A percentile compares a stretch with the other conserved stretches of the same genome.
phyloP scores from a whole-genome alignment of 2,888 invertebrate species.

The Pollenia labialis region DNA sequence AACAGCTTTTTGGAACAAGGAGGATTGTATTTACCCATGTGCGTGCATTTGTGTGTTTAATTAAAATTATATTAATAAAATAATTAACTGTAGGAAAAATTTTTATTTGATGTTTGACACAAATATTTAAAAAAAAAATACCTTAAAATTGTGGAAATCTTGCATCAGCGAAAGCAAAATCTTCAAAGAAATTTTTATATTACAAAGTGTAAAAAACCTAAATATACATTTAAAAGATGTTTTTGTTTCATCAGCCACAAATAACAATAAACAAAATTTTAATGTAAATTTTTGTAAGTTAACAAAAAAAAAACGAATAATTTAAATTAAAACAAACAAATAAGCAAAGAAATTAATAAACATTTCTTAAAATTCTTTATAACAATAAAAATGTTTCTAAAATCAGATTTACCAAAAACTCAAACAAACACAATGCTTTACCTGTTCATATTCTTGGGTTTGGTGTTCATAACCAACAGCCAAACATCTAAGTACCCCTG shows the following conservation, averaged over 20 bases:
- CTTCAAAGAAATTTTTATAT: background rate
- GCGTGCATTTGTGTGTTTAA: conserved; percentile 9
- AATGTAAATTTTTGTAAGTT: conserved; percentile 20
- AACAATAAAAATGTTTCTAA: background rate
- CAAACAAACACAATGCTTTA: background rate
- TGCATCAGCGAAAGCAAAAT: background rate
- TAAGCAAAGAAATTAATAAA: conserved; percentile 39
- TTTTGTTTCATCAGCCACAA: conserved; percentile 1
- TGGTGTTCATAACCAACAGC: conserved; percentile 64
- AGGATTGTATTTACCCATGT: background rate
- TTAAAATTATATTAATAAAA: conserved; percentile 3
- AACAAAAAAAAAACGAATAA: conserved; percentile 19
- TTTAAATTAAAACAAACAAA: conserved; percentile 37
- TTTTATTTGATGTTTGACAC: background rate
- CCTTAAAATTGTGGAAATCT: conserved; percentile 20
- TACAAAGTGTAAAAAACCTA: background rate
- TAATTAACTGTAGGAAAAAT: conserved; percentile 12
- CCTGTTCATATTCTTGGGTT: conserved; percentile 34
- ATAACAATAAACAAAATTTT: conserved; percentile 36
- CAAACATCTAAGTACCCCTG: conserved; percentile 79
- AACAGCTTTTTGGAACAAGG: too few species aligned
- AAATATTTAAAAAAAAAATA: conserved; percentile 12
- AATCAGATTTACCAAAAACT: conserved; percentile 18
- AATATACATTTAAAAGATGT: background rate
- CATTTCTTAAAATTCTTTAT: conserved; percentile 11